Percentiles rank a stretch among this genome's conserved stretches.
Evolutionary conservation across 2,888 invertebrate genomes (phyloP).

Genomic region (Acronicta aceris): DNA sequence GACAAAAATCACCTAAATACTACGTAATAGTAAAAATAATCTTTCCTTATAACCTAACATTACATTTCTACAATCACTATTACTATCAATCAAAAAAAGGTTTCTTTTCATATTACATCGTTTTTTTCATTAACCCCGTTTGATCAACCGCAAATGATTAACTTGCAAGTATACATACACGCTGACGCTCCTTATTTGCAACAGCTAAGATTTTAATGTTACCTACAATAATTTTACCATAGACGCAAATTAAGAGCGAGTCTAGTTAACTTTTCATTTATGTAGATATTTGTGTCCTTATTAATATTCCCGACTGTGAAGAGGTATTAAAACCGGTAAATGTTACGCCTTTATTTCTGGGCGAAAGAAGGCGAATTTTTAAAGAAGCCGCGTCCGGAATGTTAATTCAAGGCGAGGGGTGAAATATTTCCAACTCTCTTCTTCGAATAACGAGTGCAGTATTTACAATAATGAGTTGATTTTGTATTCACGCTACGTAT

Average conservation of each 20-base stretch:
- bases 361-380: slow-evolving; percentile 67
- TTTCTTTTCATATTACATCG: too few species aligned
- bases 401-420: slow-evolving; percentile 64
- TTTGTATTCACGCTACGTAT: slow-evolving; percentile 55
- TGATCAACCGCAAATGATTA: too few species aligned
- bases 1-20: too few species aligned
- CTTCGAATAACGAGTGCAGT: slow-evolving; percentile 65
- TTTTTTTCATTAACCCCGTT: too few species aligned
- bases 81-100: too few species aligned
- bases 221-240: slow-evolving; percentile 3
- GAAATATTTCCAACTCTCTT: slow-evolving; percentile 67
- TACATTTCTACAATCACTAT: too few species aligned
- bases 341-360: slow-evolving; percentile 72
- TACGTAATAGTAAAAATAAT: too few species aligned
- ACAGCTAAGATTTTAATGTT: background rate
- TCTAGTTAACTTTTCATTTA: slow-evolving; percentile 23
- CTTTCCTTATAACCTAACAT: too few species aligned
- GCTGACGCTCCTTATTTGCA: too few species aligned
- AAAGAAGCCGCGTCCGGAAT: slow-evolving; percentile 68
- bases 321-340: slow-evolving; percentile 69
- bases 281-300: slow-evolving; percentile 53
- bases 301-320: slow-evolving; percentile 68
- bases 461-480: slow-evolving; percentile 57
- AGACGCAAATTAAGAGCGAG: background rate
- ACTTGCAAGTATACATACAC: too few species aligned